phyloP scores from a whole-genome alignment of 2,888 invertebrate genomes.

The Philopedon plagiatum region DNA sequence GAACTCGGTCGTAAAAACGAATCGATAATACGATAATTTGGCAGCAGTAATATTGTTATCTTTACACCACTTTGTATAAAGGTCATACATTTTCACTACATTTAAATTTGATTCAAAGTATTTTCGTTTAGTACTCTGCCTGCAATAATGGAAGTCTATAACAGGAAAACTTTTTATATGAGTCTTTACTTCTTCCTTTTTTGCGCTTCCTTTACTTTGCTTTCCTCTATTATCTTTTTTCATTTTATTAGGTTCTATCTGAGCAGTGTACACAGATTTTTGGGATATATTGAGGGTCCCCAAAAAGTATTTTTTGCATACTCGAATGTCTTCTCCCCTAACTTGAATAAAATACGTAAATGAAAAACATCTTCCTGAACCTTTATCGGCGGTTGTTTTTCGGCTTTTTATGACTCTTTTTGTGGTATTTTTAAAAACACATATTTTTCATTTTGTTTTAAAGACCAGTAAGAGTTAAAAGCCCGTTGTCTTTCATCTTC shows the following conservation, averaged over 20 bases:
- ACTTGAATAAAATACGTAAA: background rate
- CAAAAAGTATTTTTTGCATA: background rate
- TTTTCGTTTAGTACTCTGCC: background rate
- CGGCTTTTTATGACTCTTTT: too few species aligned
- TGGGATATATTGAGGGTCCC: background rate
- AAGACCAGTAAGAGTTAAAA: background rate
- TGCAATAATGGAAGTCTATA: too few species aligned
- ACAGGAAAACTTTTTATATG: too few species aligned
- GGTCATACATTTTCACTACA: conserved; percentile 24
- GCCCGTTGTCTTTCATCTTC: background rate
- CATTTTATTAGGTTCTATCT: background rate
- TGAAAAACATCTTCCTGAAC: background rate
- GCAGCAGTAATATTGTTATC: conserved; percentile 34
- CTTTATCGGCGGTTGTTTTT: too few species aligned
- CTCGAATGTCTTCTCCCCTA: background rate
- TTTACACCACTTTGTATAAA: conserved; percentile 40
- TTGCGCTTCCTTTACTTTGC: too few species aligned
- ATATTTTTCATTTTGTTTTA: background rate
- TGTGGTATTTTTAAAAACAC: background rate
- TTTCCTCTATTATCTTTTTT: too few species aligned
- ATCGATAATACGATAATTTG: conserved; percentile 45
- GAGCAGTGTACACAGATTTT: background rate
- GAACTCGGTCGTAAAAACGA: conserved; percentile 46
- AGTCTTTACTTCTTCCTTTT: too few species aligned
- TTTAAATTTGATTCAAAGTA: conserved; percentile 5